These are phyloP conservation scores for Melinaea menophilus DNA, from an alignment of 2,888 invertebrate species.

Conservation along the genomic window DNA sequence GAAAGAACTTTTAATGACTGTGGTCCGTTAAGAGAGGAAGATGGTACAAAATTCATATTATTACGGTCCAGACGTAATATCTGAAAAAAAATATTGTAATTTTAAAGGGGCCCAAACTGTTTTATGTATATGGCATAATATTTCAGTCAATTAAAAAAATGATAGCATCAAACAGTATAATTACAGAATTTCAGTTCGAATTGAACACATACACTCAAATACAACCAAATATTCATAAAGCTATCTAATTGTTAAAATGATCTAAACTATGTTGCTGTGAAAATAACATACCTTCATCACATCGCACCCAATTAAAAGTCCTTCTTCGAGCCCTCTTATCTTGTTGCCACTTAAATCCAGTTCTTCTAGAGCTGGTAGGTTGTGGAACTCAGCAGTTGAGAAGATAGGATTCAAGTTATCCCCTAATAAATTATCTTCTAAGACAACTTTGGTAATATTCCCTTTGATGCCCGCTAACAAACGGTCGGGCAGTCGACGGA, in stretches of 20 bases:
- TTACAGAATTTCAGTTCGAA: no score
- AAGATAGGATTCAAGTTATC: conserved; percentile 95
- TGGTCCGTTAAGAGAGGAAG: conserved; percentile 89
- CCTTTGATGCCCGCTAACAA: conserved; percentile 81
- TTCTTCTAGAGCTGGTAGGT: conserved; percentile 82
- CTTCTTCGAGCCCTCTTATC: conserved; percentile 90
- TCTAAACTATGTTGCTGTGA: no score
- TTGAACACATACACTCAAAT: no score
- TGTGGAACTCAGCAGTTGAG: conserved; percentile 90
- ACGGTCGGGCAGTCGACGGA: conserved; percentile 87
- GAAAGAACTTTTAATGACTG: conserved; percentile 84
- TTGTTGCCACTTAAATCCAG: conserved; percentile 89
- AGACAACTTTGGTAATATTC: conserved; percentile 82
- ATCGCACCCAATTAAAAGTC: conserved; percentile 89
- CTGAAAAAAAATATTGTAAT: conserved; percentile 57
- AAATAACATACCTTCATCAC: conserved; percentile 80
- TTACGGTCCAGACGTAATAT: conserved; percentile 90
- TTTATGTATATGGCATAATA: no score
- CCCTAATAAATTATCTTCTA: conserved; percentile 90
- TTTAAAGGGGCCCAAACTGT: background rate
- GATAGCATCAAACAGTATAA: no score
- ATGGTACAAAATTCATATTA: conserved; percentile 85
- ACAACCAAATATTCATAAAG: no score
- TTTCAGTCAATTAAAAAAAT: no score
- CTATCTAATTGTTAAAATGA: no score